phyloP scores from a whole-genome alignment of 2,888 invertebrate genomes.

The Hydroisotoma schaefferi region DNA sequence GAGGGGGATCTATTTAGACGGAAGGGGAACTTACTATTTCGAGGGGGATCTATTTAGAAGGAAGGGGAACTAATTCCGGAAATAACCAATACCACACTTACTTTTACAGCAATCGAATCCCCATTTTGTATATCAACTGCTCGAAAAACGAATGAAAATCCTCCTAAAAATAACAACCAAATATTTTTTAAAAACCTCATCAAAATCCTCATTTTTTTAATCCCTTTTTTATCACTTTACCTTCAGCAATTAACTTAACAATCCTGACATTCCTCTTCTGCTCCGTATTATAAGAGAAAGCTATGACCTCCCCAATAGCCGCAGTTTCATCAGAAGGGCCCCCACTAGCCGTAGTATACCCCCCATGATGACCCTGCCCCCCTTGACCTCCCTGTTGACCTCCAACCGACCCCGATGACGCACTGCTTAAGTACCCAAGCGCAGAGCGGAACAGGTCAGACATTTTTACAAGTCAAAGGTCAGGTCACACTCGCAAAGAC shows the following conservation, averaged over 20 bases:
- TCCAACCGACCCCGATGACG: slow-evolving; percentile 8
- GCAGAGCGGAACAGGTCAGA: slow-evolving; percentile 43
- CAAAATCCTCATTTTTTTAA: background rate
- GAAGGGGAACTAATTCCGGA: no score
- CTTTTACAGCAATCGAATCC: slow-evolving; percentile 42
- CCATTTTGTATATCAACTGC: slow-evolving; percentile 36
- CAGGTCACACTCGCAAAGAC: no score
- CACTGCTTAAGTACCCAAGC: slow-evolving; percentile 35
- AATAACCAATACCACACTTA: no score
- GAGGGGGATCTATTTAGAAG: no score
- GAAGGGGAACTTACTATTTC: no score
- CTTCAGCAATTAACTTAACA: slow-evolving; percentile 41
- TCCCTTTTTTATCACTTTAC: slow-evolving; percentile 15
- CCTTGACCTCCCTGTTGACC: slow-evolving; percentile 1
- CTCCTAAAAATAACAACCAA: slow-evolving; percentile 27
- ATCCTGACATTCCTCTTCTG: slow-evolving; percentile 31
- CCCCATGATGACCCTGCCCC: background rate
- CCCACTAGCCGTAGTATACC: slow-evolving; percentile 5
- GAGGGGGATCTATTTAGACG: no score
- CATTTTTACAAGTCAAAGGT: slow-evolving; percentile 25
- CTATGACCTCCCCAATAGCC: slow-evolving; percentile 32
- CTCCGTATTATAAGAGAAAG: slow-evolving; percentile 21
- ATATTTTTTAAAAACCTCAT: background rate
- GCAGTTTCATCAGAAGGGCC: slow-evolving; percentile 13
- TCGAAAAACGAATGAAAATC: slow-evolving; percentile 45